Conservation (phyloP, 2,888 invertebrate species). For the Andrena bicolor region DNA sequence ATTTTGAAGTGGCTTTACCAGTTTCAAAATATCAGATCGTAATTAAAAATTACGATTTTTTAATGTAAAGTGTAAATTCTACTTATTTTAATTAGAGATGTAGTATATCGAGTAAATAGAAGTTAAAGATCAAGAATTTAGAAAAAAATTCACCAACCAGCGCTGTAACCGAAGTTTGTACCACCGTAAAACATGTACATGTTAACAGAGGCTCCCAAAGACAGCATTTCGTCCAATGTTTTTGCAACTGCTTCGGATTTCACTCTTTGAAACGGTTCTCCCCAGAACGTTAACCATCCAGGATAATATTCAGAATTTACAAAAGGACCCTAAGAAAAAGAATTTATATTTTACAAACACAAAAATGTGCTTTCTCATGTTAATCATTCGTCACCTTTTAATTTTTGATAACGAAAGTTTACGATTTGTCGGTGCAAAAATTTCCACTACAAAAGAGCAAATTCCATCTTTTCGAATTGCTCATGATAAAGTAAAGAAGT, state of each 20-base stretch:
- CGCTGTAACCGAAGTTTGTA: constrained; percentile 92
- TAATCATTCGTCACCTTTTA: background rate
- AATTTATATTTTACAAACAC: background rate
- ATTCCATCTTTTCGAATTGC: too few relatives aligned
- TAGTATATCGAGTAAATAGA: background rate
- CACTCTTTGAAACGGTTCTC: constrained; percentile 88
- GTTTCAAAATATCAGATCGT: background rate
- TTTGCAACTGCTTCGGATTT: constrained; percentile 84
- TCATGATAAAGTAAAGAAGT: too few relatives aligned
- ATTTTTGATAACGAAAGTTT: too few relatives aligned
- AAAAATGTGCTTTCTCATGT: background rate
- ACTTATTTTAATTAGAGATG: background rate
- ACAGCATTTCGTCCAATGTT: constrained; percentile 79
- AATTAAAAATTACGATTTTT: constrained; percentile 7
- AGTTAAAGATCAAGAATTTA: background rate
- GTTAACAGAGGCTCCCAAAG: constrained; percentile 89
- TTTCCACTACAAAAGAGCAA: too few relatives aligned
- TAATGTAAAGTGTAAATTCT: too few relatives aligned
- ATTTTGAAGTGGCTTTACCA: too few relatives aligned
- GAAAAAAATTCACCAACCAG: constrained; percentile 71
- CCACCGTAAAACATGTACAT: constrained; percentile 97
- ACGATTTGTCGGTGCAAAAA: too few relatives aligned
- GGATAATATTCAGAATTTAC: constrained; percentile 97
- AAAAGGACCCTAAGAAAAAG: constrained; percentile 88
- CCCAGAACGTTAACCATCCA: constrained; percentile 97